These are phyloP conservation scores for Aradus depressus DNA, from an alignment of 2,888 invertebrate genomes.

Conservation along the genomic window DNA sequence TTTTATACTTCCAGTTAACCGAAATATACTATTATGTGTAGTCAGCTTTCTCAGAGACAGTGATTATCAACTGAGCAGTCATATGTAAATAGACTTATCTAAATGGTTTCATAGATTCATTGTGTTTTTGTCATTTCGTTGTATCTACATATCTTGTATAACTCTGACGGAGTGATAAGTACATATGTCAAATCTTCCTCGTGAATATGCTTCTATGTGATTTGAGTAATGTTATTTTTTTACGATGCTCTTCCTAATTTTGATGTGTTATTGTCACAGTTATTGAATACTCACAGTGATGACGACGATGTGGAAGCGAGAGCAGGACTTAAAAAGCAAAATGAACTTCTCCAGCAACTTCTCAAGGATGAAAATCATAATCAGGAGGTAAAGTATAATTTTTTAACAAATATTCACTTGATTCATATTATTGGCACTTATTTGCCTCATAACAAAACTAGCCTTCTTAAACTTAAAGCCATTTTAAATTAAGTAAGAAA, in stretches of 20 bases:
- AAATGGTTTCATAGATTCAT: no score
- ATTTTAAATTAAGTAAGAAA: no score
- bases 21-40: no score
- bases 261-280: conserved; percentile 35
- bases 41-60: no score
- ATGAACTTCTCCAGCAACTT: conserved; percentile 49
- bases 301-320: conserved; percentile 58
- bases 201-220: conserved; percentile 40
- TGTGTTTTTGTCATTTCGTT: no score
- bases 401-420: background rate
- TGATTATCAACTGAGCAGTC: no score
- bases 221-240: conserved; percentile 3
- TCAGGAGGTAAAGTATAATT: conserved; percentile 13
- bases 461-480: no score
- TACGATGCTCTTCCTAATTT: conserved; percentile 2
- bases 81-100: no score
- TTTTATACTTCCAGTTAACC: no score
- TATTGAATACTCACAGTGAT: conserved; percentile 71
- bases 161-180: no score
- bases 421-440: background rate
- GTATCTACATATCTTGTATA: no score
- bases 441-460: background rate
- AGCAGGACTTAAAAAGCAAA: conserved; percentile 46
- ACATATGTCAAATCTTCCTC: no score
- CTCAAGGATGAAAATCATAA: conserved; percentile 43